Evolutionary conservation across 2,113 vertebrate genomes (phyloP).

Genomic region (Microtus richardsoni): DNA sequence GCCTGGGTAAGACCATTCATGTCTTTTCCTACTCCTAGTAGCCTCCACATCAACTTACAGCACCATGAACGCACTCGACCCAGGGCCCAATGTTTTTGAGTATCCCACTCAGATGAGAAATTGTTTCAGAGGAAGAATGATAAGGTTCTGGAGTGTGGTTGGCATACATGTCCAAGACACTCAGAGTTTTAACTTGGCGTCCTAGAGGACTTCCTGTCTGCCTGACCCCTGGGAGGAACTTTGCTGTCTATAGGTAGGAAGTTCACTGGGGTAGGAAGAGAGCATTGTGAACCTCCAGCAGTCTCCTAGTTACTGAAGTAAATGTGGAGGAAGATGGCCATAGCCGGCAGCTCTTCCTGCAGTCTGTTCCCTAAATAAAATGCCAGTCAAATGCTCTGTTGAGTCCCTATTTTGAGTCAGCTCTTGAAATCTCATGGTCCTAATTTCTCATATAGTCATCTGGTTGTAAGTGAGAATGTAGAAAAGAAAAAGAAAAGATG

Average conservation of each 20-base stretch:
- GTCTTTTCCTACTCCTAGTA: background rate
- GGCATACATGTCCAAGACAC: background rate
- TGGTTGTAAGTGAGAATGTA: conserved; percentile 16
- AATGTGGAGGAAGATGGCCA: background rate
- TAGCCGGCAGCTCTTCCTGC: background rate
- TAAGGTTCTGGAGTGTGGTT: background rate
- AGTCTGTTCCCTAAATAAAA: conserved; percentile 35
- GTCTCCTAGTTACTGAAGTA: background rate
- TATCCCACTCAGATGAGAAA: background rate
- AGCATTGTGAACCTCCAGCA: background rate
- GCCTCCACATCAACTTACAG: background rate
- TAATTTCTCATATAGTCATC: conserved; percentile 11
- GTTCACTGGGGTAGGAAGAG: background rate
- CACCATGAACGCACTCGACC: background rate
- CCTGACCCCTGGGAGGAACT: background rate
- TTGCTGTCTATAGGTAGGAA: background rate
- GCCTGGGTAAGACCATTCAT: no score
- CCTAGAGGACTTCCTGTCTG: background rate
- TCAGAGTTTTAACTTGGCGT: background rate
- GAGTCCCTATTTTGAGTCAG: conserved; percentile 19
- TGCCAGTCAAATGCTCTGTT: conserved; percentile 1
- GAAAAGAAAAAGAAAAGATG: conserved; percentile 43
- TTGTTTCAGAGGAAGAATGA: background rate
- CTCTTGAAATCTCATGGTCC: background rate
- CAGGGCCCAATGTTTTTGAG: background rate